Percentiles rank a stretch among this genome's conserved stretches.
These are phyloP conservation scores for Volucella bombylans DNA, from an alignment of 2,888 invertebrate species.

Conservation along the genomic window DNA sequence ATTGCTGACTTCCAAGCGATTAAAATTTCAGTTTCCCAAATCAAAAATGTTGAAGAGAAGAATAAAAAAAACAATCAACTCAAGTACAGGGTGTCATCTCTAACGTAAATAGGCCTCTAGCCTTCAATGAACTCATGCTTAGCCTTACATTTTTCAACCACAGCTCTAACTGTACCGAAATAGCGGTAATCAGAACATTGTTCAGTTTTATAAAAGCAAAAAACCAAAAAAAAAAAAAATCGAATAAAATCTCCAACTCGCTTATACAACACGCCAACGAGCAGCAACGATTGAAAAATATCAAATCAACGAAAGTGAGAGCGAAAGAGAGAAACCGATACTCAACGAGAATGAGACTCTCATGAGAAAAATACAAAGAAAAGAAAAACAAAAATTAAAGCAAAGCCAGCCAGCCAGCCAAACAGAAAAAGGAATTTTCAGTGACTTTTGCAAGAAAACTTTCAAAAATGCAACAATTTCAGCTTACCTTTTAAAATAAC, in stretches of 20 bases:
- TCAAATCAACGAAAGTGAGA: background rate
- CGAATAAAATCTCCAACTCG: background rate
- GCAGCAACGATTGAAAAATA: background rate
- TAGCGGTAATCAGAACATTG: slow-evolving; percentile 27
- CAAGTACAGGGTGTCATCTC: no score
- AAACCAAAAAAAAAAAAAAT: background rate
- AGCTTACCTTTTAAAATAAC: slow-evolving; percentile 35
- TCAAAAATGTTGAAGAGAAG: background rate
- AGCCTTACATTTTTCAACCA: background rate
- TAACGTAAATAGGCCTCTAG: background rate
- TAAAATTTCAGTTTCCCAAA: background rate
- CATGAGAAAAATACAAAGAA: background rate
- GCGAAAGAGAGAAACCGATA: slow-evolving; percentile 1
- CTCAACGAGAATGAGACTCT: background rate
- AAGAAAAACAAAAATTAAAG: background rate
- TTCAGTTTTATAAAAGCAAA: background rate
- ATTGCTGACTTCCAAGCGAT: background rate
- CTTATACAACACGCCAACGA: slow-evolving; percentile 3
- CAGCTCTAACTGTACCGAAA: background rate
- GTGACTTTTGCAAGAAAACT: slow-evolving; percentile 1
- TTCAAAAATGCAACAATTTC: background rate
- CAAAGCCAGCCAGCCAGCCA: background rate
- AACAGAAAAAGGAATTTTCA: background rate
- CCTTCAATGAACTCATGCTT: background rate
- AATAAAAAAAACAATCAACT: background rate